phyloP scores from a whole-genome alignment of 2,888 invertebrate genomes.

The Xestia c-nigrum region DNA sequence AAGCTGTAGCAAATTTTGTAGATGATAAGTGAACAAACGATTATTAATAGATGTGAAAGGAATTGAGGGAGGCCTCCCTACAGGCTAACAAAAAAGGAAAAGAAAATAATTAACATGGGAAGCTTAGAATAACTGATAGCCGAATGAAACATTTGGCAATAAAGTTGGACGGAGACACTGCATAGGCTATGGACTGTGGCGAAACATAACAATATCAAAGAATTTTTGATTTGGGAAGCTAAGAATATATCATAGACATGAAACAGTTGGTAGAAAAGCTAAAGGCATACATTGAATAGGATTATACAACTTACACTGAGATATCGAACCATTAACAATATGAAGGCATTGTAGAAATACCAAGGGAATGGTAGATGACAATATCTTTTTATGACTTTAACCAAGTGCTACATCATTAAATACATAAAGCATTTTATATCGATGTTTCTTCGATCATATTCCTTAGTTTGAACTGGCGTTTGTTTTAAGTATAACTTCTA shows the following conservation, averaged over 20 bases:
- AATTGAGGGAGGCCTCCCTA: neutral
- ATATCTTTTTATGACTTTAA: no score
- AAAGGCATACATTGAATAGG: neutral
- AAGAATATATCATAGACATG: no score
- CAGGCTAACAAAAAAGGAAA: neutral
- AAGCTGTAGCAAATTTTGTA: neutral
- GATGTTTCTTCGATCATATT: conserved; percentile 5
- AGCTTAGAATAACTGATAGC: neutral
- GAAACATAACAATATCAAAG: neutral
- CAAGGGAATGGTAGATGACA: no score
- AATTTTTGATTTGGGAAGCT: no score
- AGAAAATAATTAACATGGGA: neutral
- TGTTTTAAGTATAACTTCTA: neutral
- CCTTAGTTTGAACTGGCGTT: conserved; percentile 4
- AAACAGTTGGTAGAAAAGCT: neutral
- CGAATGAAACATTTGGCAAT: neutral
- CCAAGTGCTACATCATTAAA: neutral
- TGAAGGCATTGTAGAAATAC: no score
- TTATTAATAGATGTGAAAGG: neutral
- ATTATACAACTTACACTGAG: neutral
- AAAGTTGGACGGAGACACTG: neutral
- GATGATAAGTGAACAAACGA: neutral
- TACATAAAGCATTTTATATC: conserved; percentile 27
- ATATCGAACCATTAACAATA: no score
- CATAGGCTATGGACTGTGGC: neutral